Base-by-base conservation (phyloP, 92 coral and sea anemone species). In the Paramuricea clavata region DNA sequence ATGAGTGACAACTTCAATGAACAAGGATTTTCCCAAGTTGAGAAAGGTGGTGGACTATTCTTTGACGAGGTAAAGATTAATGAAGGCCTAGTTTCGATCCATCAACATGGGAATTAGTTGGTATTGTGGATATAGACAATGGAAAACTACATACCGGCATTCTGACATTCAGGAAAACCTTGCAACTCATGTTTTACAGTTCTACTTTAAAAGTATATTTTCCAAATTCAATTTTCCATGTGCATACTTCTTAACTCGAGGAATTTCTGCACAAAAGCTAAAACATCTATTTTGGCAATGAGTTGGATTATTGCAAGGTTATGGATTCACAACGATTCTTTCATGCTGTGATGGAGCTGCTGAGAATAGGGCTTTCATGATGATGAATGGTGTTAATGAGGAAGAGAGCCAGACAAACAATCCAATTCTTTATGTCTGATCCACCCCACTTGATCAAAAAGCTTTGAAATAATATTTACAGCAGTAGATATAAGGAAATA, bases 311-410 rank as follows among this genome's bases (percentile, higher is more conserved):
- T 65, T 92, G 2, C 85, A 92, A 70, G 64, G 90, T 28, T 92
- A 42, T 78, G 86, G 76, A 16, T 92, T 92, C 42, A 42, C 42
- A n/a, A 19, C 83, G 28, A 32, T 91, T 64, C 83, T 85, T 15
- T 26, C 86, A 8, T 74, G 88, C 71, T 92, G 88, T 92, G 94
- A 88, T 77, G 92, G 94, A 10, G 92, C 92, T 32, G 41, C 92
- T 25, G 90, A 81, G 56, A 88, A 92, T 83, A 65, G 88, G n/a
- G 39, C 92, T 0, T 85, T 91, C 49, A 78, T 88, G 69, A 43
- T 50, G 27, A 89, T 92, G 76, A 92, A 92, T 81, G 90, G 90
- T 12, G 56, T 81, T 2, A 92, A 79, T 39, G 42, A 34, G 61
- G 30, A 82, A 59, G 74, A 57, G 44, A 81, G 92, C 76, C 61